Conservation (phyloP, 2,888 invertebrate species). For the Gortyna flavago region DNA sequence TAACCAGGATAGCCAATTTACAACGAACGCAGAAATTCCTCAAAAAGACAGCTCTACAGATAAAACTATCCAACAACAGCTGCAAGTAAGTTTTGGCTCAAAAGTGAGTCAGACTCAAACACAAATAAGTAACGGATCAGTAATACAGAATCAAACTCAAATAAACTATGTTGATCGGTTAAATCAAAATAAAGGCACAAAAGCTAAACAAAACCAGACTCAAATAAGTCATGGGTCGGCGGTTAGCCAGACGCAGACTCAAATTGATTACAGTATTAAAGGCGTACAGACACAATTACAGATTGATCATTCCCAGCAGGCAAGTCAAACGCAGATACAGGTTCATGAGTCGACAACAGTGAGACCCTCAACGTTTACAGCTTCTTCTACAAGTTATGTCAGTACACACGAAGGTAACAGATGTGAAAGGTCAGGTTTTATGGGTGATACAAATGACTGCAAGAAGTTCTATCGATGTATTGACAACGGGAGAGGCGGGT, state of each 20-base stretch:
- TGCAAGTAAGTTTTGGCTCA: constrained; percentile 74
- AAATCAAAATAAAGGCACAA: constrained; percentile 53
- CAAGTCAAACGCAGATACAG: constrained; percentile 77
- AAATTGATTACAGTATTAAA: constrained; percentile 74
- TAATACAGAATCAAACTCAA: constrained; percentile 78
- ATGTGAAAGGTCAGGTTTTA: constrained; percentile 89
- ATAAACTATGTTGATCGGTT: constrained; percentile 71
- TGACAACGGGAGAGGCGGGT: constrained; percentile 84
- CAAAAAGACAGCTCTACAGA: constrained; percentile 46
- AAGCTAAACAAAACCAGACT: constrained; percentile 74
- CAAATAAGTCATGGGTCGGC: constrained; percentile 74
- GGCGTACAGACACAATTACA: constrained; percentile 78
- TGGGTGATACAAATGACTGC: constrained; percentile 90
- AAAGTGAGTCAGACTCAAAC: constrained; percentile 75
- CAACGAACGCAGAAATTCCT: constrained; percentile 18
- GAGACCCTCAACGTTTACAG: constrained; percentile 50
- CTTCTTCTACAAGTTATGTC: constrained; percentile 5
- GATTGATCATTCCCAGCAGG: constrained; percentile 75
- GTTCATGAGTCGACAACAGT: constrained; percentile 68
- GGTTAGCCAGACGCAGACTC: constrained; percentile 76
- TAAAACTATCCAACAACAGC: constrained; percentile 70
- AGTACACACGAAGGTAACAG: constrained; percentile 28
- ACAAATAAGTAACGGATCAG: constrained; percentile 73
- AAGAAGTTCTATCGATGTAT: constrained; percentile 93
- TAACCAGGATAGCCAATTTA: constrained; percentile 48